Evolutionary conservation across 2,113 vertebrate species (phyloP), one percentile per base, ranked within the genome.

Genomic region (Sphyrna mokarran): DNA sequence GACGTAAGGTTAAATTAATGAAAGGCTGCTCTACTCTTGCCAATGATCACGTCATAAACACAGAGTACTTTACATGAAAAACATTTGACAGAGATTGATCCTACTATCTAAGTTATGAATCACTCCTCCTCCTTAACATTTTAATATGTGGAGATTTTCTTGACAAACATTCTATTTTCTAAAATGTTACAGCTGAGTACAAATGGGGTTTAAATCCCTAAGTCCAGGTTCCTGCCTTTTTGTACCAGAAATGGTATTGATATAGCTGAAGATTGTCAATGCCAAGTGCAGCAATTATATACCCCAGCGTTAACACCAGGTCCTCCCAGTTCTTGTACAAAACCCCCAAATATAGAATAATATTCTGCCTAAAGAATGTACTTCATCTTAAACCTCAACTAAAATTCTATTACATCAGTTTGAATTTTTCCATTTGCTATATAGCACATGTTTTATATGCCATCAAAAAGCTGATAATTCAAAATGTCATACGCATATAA

Each of bases 61-160:
- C 70, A 26, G 48, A 72, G 5, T 72, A 72, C 37, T 85, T 86
- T 37, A 63, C 63, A 63, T 43, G 22, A 86, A 86, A 86, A 40
- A 18, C 16, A 13, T 80, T 26, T 83, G 80, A 83, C n/a, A 83
- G 40, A 37, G 37, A 86, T 86, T 86, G 83, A 43, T 14, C 83
- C 40, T 22, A 6, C 33, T 40, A 86, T 86, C 1, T 43, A 20
- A 43, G 2, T 43, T 86, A 22, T 16, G 4, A 16, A 22, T 5
- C 43, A 16, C 40, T 20, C 40, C 37, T 40, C n/a, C 4, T 40
- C 18, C 40, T 86, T 86, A 86, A 86, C 16, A 86, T 86, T 86
- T 86, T 86, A 86, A 86, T 20, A 95, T 91, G 91, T 96, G 85
- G 85, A 76, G 76, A 94, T 94, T 90, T 69, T 94, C 54, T 76